Base-by-base conservation (phyloP, 2,797 vertebrate genomes). In the Tiaroga cobitis region DNA sequence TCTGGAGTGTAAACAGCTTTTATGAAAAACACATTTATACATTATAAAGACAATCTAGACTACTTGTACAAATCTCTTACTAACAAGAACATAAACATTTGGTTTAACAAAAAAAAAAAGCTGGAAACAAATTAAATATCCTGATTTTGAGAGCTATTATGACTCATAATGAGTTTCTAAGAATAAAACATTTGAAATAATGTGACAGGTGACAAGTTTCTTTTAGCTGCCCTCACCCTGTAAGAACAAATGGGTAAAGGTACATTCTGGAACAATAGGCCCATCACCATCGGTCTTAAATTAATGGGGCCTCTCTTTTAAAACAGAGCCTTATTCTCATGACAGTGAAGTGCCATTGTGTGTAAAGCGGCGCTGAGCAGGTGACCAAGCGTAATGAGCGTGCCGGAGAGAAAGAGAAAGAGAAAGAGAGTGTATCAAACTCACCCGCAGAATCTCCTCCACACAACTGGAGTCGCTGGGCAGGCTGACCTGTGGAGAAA, bases 381-480 rank as follows among this genome's bases (percentile, higher is more conserved):
- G 70, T 65, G 78, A 82, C 37, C 59, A 26, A 63, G 26, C 18
- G 39, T 87, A 92, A 87, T 93, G 93, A 93, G 26, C 83, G 26
- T 70, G 67, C 26, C 34, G 18, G 15, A 85, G 89, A 34, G 91
- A 92, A 84, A 87, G 91, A 43, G 41, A 43, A 43, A 43, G 43
- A 43, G 43, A 43, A 13, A 49, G 15, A 49, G 46, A 89, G 88
- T 87, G 80, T 39, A 65, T 93, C 93, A 94, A 90, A 96, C 97
- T 95, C 93, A 99, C 98, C 95, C 97, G 94, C 87, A 99, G 92
- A 94, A 99, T 99, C 95, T 99, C 98, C 92, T 99, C 98, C 88
- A 99, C 98, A 91, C 97, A 98, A 94, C 95, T 98, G 94, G 97
- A 96, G 90, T 99, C 97, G 90, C 95, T 98, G 90, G 97, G 95